Evolutionary conservation across 2,797 vertebrate species (phyloP).

Genomic region (Corythornis leucogaster): DNA sequence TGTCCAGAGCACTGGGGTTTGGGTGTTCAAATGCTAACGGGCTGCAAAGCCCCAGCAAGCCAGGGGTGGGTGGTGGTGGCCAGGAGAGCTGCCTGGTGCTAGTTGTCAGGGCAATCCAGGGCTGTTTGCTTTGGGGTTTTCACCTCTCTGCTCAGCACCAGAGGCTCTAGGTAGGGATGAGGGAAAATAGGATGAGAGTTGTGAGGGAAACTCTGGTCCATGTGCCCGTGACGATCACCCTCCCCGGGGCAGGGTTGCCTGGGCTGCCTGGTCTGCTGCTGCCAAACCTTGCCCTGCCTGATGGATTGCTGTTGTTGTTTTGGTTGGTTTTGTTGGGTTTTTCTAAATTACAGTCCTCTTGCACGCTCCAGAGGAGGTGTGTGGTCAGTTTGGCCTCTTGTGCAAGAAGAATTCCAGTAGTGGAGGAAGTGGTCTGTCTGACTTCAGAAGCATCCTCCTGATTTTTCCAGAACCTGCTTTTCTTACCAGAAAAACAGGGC

Average conservation of each 20-base stretch:
- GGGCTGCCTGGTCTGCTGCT: not conserved
- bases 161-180: not conserved
- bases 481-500: not conserved
- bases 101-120: not conserved
- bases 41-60: not conserved
- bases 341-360: not conserved
- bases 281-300: not conserved
- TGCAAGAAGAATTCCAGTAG: not conserved
- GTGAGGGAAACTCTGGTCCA: not conserved
- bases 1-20: rapidly evolving
- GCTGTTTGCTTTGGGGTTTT: not conserved
- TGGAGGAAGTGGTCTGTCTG: not conserved
- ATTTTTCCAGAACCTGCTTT: not conserved
- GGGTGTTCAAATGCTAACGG: rapidly evolving
- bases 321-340: no score
- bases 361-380: not conserved
- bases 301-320: not conserved
- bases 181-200: not conserved
- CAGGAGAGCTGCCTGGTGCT: not conserved
- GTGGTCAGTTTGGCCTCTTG: not conserved
- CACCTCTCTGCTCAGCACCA: not conserved
- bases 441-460: not conserved
- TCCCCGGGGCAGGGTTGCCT: not conserved
- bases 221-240: not conserved
- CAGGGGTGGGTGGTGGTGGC: not conserved